A percentile compares a stretch with the other conserved stretches of the same genome.
Conservation (phyloP, 2,797 vertebrate genomes). For the Hirundo rustica region DNA sequence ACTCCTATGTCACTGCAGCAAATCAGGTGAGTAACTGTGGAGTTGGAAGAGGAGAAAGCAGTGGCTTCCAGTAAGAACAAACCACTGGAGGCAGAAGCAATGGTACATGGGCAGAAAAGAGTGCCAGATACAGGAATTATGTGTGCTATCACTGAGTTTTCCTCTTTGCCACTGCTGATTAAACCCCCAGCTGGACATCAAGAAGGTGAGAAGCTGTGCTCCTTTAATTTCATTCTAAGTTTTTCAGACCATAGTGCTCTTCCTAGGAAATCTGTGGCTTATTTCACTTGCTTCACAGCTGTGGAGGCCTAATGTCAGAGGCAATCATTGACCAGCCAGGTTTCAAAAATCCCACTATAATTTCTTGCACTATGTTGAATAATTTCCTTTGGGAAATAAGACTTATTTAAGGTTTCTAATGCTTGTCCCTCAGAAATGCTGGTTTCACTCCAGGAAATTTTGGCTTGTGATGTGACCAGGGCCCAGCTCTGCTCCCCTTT, state of each 20-base stretch:
- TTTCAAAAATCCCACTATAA: background rate
- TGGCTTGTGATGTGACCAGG: background rate
- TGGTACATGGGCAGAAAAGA: background rate
- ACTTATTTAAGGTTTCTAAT: background rate
- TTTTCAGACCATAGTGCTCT: background rate
- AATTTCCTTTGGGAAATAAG: background rate
- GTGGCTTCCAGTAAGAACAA: background rate
- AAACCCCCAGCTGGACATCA: background rate
- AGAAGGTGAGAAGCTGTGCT: background rate
- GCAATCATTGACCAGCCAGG: background rate
- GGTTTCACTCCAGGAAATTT: background rate
- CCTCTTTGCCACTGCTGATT: background rate
- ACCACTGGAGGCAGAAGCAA: background rate
- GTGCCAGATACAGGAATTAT: background rate
- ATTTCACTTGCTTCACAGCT: background rate
- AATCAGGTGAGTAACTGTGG: background rate
- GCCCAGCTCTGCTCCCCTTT: background rate
- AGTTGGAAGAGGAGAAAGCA: background rate
- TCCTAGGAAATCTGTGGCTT: background rate
- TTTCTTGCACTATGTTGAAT: background rate
- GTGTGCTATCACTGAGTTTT: background rate
- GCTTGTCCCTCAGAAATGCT: background rate
- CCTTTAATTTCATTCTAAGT: background rate
- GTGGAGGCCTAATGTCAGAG: background rate
- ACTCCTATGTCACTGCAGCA: background rate